Conservation (phyloP, 2,888 invertebrate species). For the Ypsolopha sequella region DNA sequence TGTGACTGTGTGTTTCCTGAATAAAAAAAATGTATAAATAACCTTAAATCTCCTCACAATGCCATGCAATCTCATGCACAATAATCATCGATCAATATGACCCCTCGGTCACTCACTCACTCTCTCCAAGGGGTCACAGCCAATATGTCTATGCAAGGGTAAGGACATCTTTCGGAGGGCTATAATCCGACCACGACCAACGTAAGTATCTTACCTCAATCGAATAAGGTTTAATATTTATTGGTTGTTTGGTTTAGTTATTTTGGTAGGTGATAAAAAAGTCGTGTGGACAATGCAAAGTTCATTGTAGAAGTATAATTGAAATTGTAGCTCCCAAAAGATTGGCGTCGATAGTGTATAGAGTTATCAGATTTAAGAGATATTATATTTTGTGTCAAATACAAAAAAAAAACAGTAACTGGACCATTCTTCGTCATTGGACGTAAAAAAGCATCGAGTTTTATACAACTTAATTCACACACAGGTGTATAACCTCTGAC, state of each 20-base stretch:
- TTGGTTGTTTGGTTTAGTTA: no score
- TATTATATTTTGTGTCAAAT: not conserved
- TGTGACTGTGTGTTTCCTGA: no score
- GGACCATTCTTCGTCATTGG: no score
- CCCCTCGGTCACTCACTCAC: not conserved
- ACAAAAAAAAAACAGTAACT: no score
- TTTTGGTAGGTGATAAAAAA: not conserved
- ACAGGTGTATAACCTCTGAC: no score
- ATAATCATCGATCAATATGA: not conserved
- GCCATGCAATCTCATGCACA: no score
- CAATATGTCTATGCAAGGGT: slow-evolving; percentile 49
- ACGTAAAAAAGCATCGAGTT: no score
- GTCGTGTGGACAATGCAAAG: not conserved
- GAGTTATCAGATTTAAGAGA: not conserved
- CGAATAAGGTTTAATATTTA: no score
- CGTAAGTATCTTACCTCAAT: slow-evolving; percentile 5
- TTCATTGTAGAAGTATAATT: slow-evolving; percentile 1
- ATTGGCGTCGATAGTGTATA: not conserved
- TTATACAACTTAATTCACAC: no score
- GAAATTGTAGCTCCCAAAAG: not conserved
- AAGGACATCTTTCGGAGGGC: slow-evolving; percentile 49
- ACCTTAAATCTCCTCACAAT: no score
- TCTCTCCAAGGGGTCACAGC: slow-evolving; percentile 10
- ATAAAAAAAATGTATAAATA: no score
- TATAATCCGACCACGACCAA: slow-evolving; percentile 56